Conservation (phyloP, 2,888 invertebrate species). For the Mylabris sibirica region DNA sequence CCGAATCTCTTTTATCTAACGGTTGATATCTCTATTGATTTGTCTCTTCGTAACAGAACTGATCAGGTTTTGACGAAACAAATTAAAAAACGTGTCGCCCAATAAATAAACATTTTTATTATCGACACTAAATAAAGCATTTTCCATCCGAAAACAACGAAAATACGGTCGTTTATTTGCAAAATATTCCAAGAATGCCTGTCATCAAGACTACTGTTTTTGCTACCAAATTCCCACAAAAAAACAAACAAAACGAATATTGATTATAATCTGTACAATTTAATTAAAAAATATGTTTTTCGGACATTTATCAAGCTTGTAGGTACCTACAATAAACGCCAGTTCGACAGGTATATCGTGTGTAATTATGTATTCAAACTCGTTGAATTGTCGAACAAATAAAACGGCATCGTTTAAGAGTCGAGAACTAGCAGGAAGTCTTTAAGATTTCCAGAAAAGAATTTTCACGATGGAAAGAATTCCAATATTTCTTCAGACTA, state of each 20-base stretch:
- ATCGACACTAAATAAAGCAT: background rate
- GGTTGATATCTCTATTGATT: background rate
- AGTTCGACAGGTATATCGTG: constrained; percentile 10
- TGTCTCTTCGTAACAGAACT: background rate
- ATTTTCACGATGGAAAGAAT: constrained; percentile 10
- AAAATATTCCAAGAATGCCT: constrained; percentile 10
- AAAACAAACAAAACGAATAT: no score
- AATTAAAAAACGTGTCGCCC: constrained; percentile 11
- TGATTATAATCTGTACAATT: no score
- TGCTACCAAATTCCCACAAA: background rate
- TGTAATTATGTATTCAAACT: constrained; percentile 18
- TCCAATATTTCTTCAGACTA: background rate
- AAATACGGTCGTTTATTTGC: constrained; percentile 4
- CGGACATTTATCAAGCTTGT: no score
- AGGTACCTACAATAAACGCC: no score
- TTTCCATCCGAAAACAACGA: no score
- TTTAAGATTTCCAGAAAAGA: constrained; percentile 17
- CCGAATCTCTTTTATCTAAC: background rate
- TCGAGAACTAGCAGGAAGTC: constrained; percentile 9
- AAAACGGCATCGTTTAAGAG: background rate
- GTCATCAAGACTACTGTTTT: background rate
- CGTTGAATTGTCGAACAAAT: constrained; percentile 13
- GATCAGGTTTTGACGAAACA: background rate
- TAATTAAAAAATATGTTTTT: no score
- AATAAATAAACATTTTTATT: constrained; percentile 20